Evolutionary conservation across 2,797 vertebrate genomes (phyloP).

Genomic region (Euphonia xanthogaster): DNA sequence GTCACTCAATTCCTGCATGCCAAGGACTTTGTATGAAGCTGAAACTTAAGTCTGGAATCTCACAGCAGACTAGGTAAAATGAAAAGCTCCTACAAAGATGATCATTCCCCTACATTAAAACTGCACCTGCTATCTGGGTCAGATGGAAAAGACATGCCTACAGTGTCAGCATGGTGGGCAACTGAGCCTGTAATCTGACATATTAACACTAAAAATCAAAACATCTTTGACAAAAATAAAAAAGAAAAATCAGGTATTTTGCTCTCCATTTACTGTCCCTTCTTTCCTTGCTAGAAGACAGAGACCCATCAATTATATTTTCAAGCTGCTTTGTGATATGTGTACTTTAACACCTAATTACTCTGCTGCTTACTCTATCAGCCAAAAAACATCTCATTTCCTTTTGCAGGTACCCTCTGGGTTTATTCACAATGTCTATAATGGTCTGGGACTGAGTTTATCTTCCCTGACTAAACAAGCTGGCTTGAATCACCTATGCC

Average conservation of each 20-base stretch:
- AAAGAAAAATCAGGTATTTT: not conserved
- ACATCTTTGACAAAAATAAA: not conserved
- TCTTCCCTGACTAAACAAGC: not conserved
- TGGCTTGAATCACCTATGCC: not conserved
- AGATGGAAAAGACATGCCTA: not conserved
- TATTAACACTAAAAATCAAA: not conserved
- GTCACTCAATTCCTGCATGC: not conserved
- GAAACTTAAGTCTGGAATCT: not conserved
- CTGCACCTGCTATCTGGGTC: not conserved
- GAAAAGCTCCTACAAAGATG: not conserved
- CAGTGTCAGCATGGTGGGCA: not conserved
- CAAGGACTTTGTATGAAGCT: not conserved
- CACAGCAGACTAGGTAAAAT: not conserved
- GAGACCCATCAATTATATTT: not conserved
- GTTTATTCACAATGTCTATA: not conserved
- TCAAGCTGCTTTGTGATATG: not conserved
- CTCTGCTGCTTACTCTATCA: not conserved
- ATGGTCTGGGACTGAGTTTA: not conserved
- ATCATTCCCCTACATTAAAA: not conserved
- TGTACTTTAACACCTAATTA: slow-evolving; percentile 1
- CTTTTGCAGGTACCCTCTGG: not conserved
- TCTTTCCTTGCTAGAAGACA: not conserved
- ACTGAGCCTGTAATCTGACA: not conserved
- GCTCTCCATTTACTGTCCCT: not conserved
- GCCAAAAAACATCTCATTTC: not conserved